These are phyloP conservation scores for Xestia xanthographa DNA, from an alignment of 2,888 invertebrate species.

Conservation along the genomic window DNA sequence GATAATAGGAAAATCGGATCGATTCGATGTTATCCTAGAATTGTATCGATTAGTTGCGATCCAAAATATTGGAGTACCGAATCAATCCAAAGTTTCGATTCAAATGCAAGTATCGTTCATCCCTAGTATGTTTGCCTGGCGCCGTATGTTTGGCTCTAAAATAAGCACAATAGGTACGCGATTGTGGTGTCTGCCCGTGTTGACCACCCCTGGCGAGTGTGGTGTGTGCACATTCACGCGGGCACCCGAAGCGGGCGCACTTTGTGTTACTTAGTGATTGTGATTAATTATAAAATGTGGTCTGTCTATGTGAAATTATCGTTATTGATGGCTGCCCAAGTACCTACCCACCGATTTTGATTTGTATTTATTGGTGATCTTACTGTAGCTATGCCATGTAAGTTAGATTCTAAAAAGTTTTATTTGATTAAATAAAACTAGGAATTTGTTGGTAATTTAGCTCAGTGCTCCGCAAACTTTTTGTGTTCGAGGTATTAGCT, in stretches of 20 bases:
- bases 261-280: conserved; percentile 14
- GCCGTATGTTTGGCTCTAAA: conserved; percentile 24
- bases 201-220: conserved; percentile 48
- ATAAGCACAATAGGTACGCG: conserved; percentile 47
- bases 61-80: not conserved
- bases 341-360: no score
- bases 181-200: conserved; percentile 40
- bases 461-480: not conserved
- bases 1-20: not conserved
- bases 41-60: not conserved
- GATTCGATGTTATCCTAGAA: not conserved
- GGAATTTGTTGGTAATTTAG: not conserved
- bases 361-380: not conserved
- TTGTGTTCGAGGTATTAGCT: no score
- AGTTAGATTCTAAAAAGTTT: not conserved
- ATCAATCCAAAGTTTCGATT: not conserved
- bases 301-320: not conserved
- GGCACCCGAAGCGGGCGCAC: conserved; percentile 10
- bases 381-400: not conserved
- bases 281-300: conserved; percentile 12
- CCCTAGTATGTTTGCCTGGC: not conserved
- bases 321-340: no score
- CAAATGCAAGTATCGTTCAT: not conserved
- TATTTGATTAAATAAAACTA: not conserved
- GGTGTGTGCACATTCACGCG: conserved; percentile 28